These are phyloP conservation scores for Julus scandinavius DNA, from an alignment of 2,888 invertebrate species.

Conservation along the genomic window DNA sequence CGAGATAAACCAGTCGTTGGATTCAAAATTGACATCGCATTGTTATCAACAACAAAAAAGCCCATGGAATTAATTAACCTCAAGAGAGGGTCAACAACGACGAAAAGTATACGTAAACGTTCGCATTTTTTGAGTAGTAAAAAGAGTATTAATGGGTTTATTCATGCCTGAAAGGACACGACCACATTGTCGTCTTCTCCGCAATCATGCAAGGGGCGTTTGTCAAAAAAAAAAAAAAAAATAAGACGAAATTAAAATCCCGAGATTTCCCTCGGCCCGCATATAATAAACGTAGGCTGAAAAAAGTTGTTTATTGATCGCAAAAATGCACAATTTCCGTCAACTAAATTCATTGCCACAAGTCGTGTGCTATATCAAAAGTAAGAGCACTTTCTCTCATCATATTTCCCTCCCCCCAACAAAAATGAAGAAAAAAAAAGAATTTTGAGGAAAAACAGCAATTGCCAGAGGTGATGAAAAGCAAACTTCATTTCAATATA, in stretches of 20 bases:
- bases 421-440: background rate
- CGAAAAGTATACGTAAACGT: background rate
- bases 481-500: background rate
- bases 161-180: background rate
- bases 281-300: background rate
- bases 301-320: constrained; percentile 15
- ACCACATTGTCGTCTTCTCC: background rate
- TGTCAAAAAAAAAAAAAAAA: background rate
- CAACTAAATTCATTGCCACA: constrained; percentile 11
- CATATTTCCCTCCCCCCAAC: background rate
- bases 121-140: background rate
- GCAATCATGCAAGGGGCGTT: background rate
- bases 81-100: background rate
- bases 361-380: background rate
- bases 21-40: too few species aligned
- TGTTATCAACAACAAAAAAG: too few species aligned
- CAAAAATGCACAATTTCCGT: constrained; percentile 27
- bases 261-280: background rate
- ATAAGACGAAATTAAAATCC: background rate
- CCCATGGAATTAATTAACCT: too few species aligned
- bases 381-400: background rate
- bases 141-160: background rate
- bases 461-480: background rate
- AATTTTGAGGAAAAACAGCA: background rate
- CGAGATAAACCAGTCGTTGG: too few species aligned